Evolutionary conservation across 1,140 invertebrate species (phyloP), one percentile per base, ranked within the genome.

Genomic region (Hyposmocoma kahamanoa): DNA sequence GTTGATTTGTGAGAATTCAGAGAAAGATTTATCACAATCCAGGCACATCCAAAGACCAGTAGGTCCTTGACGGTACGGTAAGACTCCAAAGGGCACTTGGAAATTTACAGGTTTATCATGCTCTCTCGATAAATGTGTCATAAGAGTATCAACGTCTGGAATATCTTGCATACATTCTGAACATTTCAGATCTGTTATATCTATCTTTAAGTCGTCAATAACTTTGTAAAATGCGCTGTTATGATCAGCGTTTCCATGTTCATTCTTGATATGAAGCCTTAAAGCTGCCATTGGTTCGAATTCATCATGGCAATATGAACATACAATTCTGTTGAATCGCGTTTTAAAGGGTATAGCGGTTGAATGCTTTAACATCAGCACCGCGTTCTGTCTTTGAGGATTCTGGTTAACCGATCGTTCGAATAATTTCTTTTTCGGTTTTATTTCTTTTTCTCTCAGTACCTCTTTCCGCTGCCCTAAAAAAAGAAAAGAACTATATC

Each of bases 391-490:
- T 30, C 78, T 65, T 52, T 77, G 76, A 15, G 77, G 77, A 26
- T 82, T 84, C 74, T 82, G 80, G 57, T 64, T 76, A 56, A 84
- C 80, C 20, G 74, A 77, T 55, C 76, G 67, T 79, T 84, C 78
- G 45, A 82, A 84, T 53, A 82, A 63, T 66, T 70, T 77, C 69
- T 78, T 75, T 79, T 80, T 84, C 64, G 71, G 67, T 72, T 71
- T 82, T 62, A 47, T 70, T 67, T 76, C 68, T 73, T 72, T 80
- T n/a, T n/a, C n/a, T n/a, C 47, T 77, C 64, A 57, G 56, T 73
- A 59, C 64, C 59, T 67, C 66, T 65, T 79, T 65, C 69, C 59
- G 72, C 50, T 67, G 51, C 63, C 81, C 81, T 84, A 84, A 83
- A 84, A 50, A 83, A 82, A 82, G 70, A 73, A 79, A 84, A 84